Evolutionary conservation across 2,113 vertebrate genomes (phyloP).

Genomic region (Mystacornis crossleyi): DNA sequence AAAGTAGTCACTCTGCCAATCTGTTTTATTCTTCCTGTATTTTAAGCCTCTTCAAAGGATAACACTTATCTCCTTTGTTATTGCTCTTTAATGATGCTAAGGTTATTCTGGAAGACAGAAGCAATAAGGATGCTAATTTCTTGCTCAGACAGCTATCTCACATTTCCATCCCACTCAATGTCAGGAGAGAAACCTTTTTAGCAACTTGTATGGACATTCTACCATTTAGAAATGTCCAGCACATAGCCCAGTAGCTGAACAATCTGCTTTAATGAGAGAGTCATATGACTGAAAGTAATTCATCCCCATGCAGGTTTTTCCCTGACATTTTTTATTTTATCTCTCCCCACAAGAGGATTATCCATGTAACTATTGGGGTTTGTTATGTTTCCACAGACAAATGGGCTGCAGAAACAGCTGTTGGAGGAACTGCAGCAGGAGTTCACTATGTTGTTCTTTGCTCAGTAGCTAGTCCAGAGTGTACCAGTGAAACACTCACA

Average conservation of each 20-base stretch:
- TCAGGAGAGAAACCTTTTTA: not conserved
- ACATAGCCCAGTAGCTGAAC: not conserved
- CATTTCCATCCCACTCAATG: not conserved
- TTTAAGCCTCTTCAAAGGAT: conserved; percentile 24
- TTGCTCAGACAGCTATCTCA: not conserved
- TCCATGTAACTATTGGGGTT: not conserved
- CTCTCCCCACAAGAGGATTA: not conserved
- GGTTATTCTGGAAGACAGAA: conserved; percentile 36
- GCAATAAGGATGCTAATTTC: not conserved
- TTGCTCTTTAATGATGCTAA: conserved; percentile 6
- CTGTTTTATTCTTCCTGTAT: not conserved
- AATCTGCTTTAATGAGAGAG: not conserved
- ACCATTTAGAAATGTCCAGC: not conserved
- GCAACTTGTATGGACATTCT: not conserved
- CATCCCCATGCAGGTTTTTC: not conserved
- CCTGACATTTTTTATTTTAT: not conserved
- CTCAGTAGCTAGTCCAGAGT: not conserved
- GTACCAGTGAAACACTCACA: not conserved
- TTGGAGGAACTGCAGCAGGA: not conserved
- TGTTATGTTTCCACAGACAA: not conserved
- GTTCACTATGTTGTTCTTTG: not conserved
- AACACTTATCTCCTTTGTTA: conserved; percentile 21
- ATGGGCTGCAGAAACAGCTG: not conserved
- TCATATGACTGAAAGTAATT: not conserved
- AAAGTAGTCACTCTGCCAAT: conserved; percentile 29